Base-by-base conservation (phyloP, 30 jellyfish, hydroid and myxozoan genomes). In the Pseudorhiza aurosa region DNA sequence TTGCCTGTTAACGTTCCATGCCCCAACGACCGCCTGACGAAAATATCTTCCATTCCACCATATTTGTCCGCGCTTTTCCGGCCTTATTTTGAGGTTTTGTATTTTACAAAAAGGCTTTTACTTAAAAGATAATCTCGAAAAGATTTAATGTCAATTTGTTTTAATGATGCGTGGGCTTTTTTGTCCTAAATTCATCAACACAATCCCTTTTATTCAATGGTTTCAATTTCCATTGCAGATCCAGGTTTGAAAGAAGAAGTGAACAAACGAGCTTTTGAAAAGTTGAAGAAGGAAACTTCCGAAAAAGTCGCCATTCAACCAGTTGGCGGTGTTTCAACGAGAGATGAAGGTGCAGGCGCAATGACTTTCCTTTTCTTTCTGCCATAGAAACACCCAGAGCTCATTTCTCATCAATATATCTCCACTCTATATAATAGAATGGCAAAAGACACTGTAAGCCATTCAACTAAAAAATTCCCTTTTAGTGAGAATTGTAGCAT, bases 191-290 rank as follows among this genome's bases (percentile, higher is more conserved):
- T 46, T n/a, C 12, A 5, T 39, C 50, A 39, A 5, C 12, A 5
- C 50, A 39, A 5, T 12, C 12, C 12, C 7, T 39, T 39, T 39
- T 39, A 7, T 39, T 39, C 50, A 39, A 5, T 12, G 7, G 7
- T 39, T 39, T 7, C 50, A 5, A n/a, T n/a, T 49, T 35, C 46
- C 73, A 24, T 37, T 75, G 18, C 78, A 92, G 98, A 92, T 56
- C 96, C 96, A 8, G 43, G 88, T 4, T 67, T 63, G 25, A 92
- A 92, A 58, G 94, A 79, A 25, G 98, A 92, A 24, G 87, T 85
- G 15, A 85, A 92, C 50, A 70, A 87, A 42, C 59, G 75, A 28
- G 98, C 98, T n/a, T 92, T 85, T 69, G 90, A 86, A 40, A 80
- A 70, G 35, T 72, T 92, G 24, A 92, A 72, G 65, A 92, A 92